phyloP scores from a whole-genome alignment of 2,888 invertebrate species.

The Hyalella azteca region DNA sequence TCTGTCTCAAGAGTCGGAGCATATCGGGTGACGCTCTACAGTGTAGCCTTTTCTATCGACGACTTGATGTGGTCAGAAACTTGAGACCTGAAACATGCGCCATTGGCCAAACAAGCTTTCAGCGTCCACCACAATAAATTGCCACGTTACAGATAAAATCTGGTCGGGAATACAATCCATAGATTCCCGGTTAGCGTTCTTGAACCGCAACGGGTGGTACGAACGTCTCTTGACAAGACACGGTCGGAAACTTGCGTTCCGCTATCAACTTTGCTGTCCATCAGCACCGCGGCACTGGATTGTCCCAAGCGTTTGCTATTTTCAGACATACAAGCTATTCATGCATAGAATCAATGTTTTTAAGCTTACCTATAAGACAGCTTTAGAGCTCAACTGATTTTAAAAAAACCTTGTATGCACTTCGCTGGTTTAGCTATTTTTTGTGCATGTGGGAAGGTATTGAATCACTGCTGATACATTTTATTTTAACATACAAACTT shows the following conservation, averaged over 20 bases:
- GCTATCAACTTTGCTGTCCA: not conserved
- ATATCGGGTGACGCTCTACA: constrained; percentile 19
- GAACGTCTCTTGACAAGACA: not conserved
- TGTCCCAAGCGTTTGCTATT: not conserved
- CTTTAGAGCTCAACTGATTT: not conserved
- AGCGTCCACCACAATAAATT: constrained; percentile 35
- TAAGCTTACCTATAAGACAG: not conserved
- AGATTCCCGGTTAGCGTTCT: constrained; percentile 13
- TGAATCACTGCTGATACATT: too few relatives aligned
- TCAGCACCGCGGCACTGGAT: not conserved
- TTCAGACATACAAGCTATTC: not conserved
- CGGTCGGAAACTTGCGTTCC: not conserved
- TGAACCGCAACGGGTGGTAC: constrained; percentile 14
- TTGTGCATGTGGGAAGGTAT: too few relatives aligned
- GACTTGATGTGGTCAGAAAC: constrained; percentile 32
- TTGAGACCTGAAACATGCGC: constrained; percentile 21
- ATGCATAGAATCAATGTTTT: not conserved
- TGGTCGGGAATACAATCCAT: constrained; percentile 24
- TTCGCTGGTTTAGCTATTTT: too few relatives aligned
- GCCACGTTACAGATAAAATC: constrained; percentile 16
- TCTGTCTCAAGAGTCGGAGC: not conserved
- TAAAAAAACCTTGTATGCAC: too few relatives aligned
- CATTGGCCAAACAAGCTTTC: constrained; percentile 37
- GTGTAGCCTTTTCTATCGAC: constrained; percentile 36
- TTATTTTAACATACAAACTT: too few relatives aligned